Base-by-base conservation (phyloP, 2,797 vertebrate genomes). In the Sebastes oblongus region DNA sequence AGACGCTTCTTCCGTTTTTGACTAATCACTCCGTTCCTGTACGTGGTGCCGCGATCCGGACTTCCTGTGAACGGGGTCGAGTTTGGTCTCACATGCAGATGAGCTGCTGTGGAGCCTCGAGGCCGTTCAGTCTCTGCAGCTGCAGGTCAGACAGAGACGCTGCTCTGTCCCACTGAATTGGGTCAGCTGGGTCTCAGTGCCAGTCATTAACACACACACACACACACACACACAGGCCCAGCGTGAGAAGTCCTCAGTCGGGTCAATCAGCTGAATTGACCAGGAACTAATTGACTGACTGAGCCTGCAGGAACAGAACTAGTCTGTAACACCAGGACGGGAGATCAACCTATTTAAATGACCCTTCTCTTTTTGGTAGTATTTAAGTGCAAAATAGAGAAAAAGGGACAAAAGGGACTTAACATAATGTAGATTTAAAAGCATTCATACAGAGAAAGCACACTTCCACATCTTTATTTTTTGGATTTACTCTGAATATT, bases 211-310 rank as follows among this genome's bases (percentile, higher is more conserved):
- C 13, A 72, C 36, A 13, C 36, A 39, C 36, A 39, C 36, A 65
- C 30, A 69, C 69, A 75, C 46, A 72, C 30, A 30, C 18, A 72
- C 56, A 64, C 32, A 61, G 24, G 46, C 59, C 58, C n/a, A 22
- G 5, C 2, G n/a, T 18, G 13, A 50, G 46, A 50, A 42, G 39
- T 42, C 39, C 30, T 16, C 13, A 11, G 68, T 25, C 3, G 16
- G 73, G 36, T 87, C 87, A 77, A 81, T 86, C 72, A 32, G 66
- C 56, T 80, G 74, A 77, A 76, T 56, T 74, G 81, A 86, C 32
- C 83, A 75, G 77, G 55, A 83, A 71, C 50, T 66, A 58, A 86
- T 73, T 72, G 77, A 78, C n/a, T 54, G 81, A 68, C 24, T 30
- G 83, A 75, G 77, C 65, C 72, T 29, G 66, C 82, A 77, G 76